A percentile compares a stretch with the other conserved stretches of the same genome.
phyloP scores from a whole-genome alignment of 2,888 invertebrate species.

The Catotricha subobsoleta region DNA sequence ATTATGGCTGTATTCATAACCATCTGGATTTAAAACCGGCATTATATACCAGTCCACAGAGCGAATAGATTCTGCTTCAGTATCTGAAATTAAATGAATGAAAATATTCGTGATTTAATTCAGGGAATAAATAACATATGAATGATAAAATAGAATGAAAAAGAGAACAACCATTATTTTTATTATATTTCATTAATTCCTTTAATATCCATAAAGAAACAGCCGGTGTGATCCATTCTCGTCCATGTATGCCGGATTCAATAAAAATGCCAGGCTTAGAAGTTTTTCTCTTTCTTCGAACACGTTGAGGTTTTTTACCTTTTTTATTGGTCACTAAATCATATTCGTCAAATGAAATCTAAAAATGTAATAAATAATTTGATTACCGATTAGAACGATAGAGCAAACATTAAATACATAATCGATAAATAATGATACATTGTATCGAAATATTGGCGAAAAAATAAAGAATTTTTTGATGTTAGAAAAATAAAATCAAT shows the following conservation, averaged over 20 bases:
- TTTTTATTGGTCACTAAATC: background rate
- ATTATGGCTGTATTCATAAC: slow-evolving; percentile 56
- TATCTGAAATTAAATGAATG: slow-evolving; percentile 10
- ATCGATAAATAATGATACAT: too few relatives aligned
- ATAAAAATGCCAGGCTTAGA: slow-evolving; percentile 60
- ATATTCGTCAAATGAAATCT: background rate
- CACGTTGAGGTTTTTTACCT: background rate
- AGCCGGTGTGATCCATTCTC: slow-evolving; percentile 68
- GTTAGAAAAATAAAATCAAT: background rate
- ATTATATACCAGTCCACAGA: slow-evolving; percentile 56
- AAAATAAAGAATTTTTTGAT: too few relatives aligned
- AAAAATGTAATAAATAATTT: background rate
- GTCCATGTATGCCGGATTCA: slow-evolving; percentile 57
- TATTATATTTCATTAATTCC: slow-evolving; percentile 44
- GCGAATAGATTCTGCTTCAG: slow-evolving; percentile 32
- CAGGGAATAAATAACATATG: background rate
- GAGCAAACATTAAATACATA: too few relatives aligned
- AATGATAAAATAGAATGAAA: slow-evolving; percentile 1
- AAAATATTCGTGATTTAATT: slow-evolving; percentile 15
- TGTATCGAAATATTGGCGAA: too few relatives aligned
- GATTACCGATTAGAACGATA: too few relatives aligned
- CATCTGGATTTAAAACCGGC: slow-evolving; percentile 61
- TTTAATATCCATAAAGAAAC: slow-evolving; percentile 54
- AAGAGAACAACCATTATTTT: slow-evolving; percentile 31
- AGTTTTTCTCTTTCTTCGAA: slow-evolving; percentile 29